A percentile compares a stretch with the other conserved stretches of the same genome.
phyloP scores from a whole-genome alignment of 2,113 vertebrate species.

The Lophochroa leadbeateri region DNA sequence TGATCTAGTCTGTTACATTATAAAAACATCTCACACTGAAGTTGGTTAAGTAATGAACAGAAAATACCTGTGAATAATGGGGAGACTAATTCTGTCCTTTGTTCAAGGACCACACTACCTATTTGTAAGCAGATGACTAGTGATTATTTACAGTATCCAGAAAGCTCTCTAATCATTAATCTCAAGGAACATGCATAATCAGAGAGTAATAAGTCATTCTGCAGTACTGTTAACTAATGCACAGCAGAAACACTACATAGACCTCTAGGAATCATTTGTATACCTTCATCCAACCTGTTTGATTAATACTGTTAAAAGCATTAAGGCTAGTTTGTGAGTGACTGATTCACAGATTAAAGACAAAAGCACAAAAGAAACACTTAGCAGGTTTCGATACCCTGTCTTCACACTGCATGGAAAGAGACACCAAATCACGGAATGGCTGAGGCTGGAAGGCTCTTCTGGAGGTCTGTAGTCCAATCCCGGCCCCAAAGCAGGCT shows the following conservation, averaged over 20 bases:
- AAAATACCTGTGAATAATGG: not conserved
- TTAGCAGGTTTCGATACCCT: not conserved
- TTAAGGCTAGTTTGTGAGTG: not conserved
- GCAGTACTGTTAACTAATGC: not conserved
- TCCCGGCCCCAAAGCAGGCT: not conserved
- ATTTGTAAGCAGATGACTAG: not conserved
- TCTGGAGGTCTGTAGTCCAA: not conserved
- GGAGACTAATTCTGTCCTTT: not conserved
- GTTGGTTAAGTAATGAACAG: not conserved
- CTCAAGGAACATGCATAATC: not conserved
- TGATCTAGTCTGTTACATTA: not conserved
- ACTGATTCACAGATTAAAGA: not conserved
- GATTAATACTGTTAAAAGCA: not conserved
- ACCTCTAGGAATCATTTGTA: not conserved
- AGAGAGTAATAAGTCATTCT: not conserved
- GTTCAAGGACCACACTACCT: not conserved
- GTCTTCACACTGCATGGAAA: fast-evolving
- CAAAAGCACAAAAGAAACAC: not conserved
- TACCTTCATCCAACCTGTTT: not conserved
- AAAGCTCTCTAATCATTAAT: not conserved
- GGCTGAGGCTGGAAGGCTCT: not conserved
- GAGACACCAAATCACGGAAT: not conserved
- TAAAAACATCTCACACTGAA: not conserved
- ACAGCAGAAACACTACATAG: not conserved
- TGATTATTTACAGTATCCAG: not conserved